These are phyloP conservation scores for Limnephilus marmoratus DNA, from an alignment of 2,888 invertebrate species.

Conservation along the genomic window DNA sequence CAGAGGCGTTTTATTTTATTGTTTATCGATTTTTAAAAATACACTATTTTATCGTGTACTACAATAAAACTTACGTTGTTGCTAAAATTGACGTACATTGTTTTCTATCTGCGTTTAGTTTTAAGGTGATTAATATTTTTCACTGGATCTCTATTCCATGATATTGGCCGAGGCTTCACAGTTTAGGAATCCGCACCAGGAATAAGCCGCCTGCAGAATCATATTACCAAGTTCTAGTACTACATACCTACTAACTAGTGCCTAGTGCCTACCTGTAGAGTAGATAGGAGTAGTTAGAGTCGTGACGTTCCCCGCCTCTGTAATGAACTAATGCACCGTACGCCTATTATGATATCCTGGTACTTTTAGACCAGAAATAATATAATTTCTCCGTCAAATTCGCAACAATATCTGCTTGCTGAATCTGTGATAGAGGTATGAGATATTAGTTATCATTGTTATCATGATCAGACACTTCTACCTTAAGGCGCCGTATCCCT, in stretches of 20 bases:
- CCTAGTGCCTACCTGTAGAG: neutral
- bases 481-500: too few species aligned
- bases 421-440: neutral
- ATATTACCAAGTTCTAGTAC: neutral
- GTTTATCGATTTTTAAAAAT: too few species aligned
- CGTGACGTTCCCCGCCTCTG: slow-evolving; percentile 35
- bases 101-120: too few species aligned
- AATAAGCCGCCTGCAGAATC: neutral
- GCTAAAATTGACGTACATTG: too few species aligned
- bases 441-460: neutral
- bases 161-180: neutral
- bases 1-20: too few species aligned
- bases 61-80: too few species aligned
- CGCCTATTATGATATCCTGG: slow-evolving; percentile 49
- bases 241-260: neutral
- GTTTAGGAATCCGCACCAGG: neutral
- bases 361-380: slow-evolving; percentile 18
- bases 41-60: too few species aligned
- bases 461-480: neutral
- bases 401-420: neutral
- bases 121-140: too few species aligned
- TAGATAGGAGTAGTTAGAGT: neutral
- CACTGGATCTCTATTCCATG: neutral
- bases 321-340: slow-evolving; percentile 29
- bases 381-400: neutral